Conservation (phyloP, 1,140 invertebrate species). For the Steinernema khuongi region DNA sequence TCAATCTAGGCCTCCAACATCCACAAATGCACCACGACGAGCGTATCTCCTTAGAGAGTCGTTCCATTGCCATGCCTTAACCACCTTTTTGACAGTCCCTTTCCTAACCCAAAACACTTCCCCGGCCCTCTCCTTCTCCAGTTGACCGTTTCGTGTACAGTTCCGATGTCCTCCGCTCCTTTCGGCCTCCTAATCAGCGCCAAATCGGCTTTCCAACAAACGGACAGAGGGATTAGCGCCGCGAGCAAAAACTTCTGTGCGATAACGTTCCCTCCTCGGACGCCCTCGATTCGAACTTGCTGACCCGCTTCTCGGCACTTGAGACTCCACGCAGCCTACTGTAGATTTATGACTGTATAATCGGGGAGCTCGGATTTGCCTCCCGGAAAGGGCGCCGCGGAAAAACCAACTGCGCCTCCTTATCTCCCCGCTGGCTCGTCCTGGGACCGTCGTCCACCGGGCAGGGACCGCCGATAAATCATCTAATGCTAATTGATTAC, state of each 20-base stretch:
- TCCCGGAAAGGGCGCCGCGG: not conserved
- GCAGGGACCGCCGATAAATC: not conserved
- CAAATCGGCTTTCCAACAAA: slow-evolving; percentile 6
- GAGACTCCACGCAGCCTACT: not conserved
- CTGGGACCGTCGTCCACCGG: not conserved
- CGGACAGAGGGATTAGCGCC: slow-evolving; percentile 7
- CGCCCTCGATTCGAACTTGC: not conserved
- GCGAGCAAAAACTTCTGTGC: slow-evolving; percentile 15
- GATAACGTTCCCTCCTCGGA: slow-evolving; percentile 3
- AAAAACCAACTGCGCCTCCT: too few relatives aligned
- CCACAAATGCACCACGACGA: too few relatives aligned
- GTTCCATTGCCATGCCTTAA: too few relatives aligned
- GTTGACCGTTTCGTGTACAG: not conserved
- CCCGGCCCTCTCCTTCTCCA: not conserved
- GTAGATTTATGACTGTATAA: slow-evolving; percentile 6
- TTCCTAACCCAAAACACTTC: too few relatives aligned
- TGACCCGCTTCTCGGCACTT: not conserved
- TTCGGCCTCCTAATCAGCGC: not conserved
- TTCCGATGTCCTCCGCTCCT: not conserved
- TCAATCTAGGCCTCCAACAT: too few relatives aligned
- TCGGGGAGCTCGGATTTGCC: not conserved
- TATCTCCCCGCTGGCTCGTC: too few relatives aligned
- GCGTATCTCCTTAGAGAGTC: too few relatives aligned
- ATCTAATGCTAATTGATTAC: slow-evolving; percentile 16
- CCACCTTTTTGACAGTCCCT: too few relatives aligned